Percentiles rank a stretch among this genome's conserved stretches.
Evolutionary conservation across 1,140 invertebrate genomes (phyloP).

Genomic region (Macrobrachium rosenbergii): DNA sequence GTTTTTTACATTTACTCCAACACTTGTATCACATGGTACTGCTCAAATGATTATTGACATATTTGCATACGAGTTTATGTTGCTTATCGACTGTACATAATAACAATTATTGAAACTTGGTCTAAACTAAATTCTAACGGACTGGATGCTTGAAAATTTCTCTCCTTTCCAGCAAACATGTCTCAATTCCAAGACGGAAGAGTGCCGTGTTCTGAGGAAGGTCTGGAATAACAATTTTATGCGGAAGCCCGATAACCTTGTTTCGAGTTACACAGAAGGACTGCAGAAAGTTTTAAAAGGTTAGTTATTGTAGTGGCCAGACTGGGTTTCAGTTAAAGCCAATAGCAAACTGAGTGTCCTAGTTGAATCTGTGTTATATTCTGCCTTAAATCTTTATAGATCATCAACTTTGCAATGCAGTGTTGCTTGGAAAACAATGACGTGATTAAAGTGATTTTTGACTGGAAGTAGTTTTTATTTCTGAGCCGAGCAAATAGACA

Average conservation of each 20-base stretch:
- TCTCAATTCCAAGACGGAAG: slow-evolving; percentile 29
- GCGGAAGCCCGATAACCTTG: slow-evolving; percentile 47
- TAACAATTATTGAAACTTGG: background rate
- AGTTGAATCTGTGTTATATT: background rate
- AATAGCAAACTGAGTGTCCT: no score
- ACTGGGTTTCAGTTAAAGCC: no score
- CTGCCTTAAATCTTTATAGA: background rate
- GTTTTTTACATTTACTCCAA: no score
- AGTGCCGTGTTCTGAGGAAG: slow-evolving; percentile 54
- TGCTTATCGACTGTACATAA: background rate
- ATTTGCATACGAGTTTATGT: background rate
- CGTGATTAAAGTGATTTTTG: no score
- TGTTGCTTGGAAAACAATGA: no score
- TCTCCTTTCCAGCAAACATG: slow-evolving; percentile 58
- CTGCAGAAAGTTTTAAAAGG: slow-evolving; percentile 50
- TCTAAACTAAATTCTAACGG: background rate
- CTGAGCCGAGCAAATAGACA: no score
- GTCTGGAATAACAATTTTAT: slow-evolving; percentile 54
- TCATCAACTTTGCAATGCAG: no score
- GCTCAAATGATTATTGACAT: no score
- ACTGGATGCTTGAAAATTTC: no score
- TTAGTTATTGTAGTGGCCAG: background rate
- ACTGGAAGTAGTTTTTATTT: no score
- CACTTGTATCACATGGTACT: no score
- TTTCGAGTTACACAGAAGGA: slow-evolving; percentile 51